Evolutionary conservation across 2,888 invertebrate species (phyloP), one percentile per base, ranked within the genome.

Genomic region (Cosmopolites sordidus): DNA sequence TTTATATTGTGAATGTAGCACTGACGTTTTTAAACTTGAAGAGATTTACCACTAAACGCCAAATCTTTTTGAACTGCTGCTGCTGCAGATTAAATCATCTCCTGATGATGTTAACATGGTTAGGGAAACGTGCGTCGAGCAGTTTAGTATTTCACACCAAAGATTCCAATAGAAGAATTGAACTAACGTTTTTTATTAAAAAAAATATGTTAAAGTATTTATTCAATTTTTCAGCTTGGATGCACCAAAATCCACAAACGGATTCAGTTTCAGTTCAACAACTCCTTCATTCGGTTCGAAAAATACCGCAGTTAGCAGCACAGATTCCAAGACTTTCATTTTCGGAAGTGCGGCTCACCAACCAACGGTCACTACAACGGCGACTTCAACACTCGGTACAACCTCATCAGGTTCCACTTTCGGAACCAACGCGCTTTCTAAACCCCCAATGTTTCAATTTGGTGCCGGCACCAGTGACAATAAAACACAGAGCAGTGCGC

Each of bases 381-480:
- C 49, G 15, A n/a, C n/a, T n/a, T n/a, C n/a, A n/a, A 4, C 33
- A n/a, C n/a, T 12, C 3, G 33, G 4, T 8, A 54, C 54, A 12
- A 52, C 40, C 1, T 69, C 70, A 56, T 59, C 65, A 38, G 22
- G 3, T 8, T 8, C 22, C 22, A 22, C 22, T 5, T 71, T 71
- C 56, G 68, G 66, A 3, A 56, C 66, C 58, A 41, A 64, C 58
- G 52, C 62, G 18, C 37, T 52, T 17, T 14, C 44, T 17, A 49
- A 45, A 33, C 6, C 43, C 8, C 38, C 45, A n/a, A 18, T 43
- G 33, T 51, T 51, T 29, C 29, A 33, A 11, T 51, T 51, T 17
- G 44, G 50, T 3, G 44, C 12, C 11, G 16, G 27, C 4, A 5
- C 41, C 43, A 46, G 14, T 22, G 30, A 12, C 15, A 15, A 3